Evolutionary conservation across 2,888 invertebrate species (phyloP), one percentile per base, ranked within the genome.

Genomic region (Chymomyza caudatula): DNA sequence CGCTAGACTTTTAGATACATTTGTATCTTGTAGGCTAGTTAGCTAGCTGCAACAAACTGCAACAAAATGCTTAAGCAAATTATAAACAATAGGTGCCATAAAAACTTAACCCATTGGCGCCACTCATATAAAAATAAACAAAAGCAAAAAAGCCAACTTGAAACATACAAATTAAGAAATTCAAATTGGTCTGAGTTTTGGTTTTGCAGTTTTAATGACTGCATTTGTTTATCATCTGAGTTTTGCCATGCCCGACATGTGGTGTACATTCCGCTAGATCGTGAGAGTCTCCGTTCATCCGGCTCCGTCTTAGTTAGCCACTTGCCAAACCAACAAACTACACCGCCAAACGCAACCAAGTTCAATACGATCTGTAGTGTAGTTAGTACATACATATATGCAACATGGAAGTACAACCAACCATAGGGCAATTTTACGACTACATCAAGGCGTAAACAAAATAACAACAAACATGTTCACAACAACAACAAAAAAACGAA

Each of bases 91-190:
- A 69, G 51, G 15, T 20, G 59, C 71, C 74, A 77, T 82, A 74
- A 76, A 78, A 84, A 73, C 62, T 65, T 61, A 63, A 60, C 57
- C 76, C 81, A 79, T 79, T 87, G 87, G 87, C 87, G 87, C 87
- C 87, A 87, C 87, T 87, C 81, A 81, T 85, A 74, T 86, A 69
- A 85, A 81, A 83, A 83, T 83, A 83, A 83, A 84, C 78, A 77
- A 64, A 52, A 47, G 15, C 44, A 47, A 47, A 47, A 17, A 17
- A 17, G 44, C 44, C 13, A 43, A 25, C 25, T 25, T 25, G 25
- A 37, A 37, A 37, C 8, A 37, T 37, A 11, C 11, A 37, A 37
- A 37, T 37, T 37, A 0, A 11, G 8, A 37, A 11, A 11, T 37
- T 11, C 29, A 37, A 55, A 53, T 51, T 49, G 51, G 52, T 73